These are phyloP conservation scores for Terrapene triunguis DNA, from an alignment of 2,113 vertebrate genomes.

Conservation along the genomic window DNA sequence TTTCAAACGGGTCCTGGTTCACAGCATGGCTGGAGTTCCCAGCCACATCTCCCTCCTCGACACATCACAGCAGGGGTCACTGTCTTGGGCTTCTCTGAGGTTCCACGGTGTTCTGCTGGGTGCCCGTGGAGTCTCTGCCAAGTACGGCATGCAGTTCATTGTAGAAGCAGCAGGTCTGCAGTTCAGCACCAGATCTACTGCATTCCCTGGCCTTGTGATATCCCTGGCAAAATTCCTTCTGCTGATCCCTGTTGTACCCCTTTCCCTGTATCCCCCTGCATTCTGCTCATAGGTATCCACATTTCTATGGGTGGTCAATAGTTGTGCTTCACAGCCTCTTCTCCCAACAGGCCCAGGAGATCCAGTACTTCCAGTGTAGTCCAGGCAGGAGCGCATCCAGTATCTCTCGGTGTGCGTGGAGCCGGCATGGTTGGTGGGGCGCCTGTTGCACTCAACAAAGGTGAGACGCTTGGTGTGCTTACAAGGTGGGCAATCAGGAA, in stretches of 20 bases:
- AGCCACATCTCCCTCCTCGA: not conserved
- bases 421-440: not conserved
- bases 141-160: not conserved
- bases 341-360: not conserved
- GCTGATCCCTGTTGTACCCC: not conserved
- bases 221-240: not conserved
- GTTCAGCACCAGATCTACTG: not conserved
- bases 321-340: not conserved
- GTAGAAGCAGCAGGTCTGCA: not conserved
- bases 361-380: no score
- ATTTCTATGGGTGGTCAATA: not conserved
- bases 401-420: not conserved
- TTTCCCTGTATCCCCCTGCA: not conserved
- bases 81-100: not conserved
- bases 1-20: not conserved
- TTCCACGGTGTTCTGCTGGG: not conserved
- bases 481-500: not conserved
- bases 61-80: not conserved
- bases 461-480: not conserved
- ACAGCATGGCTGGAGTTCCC: not conserved
- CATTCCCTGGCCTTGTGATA: not conserved
- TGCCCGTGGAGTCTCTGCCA: not conserved
- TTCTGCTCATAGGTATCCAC: not conserved
- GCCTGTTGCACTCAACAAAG: not conserved
- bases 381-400: no score